Conservation (phyloP, 2,113 vertebrate species). For the Stegostoma tigrinum region DNA sequence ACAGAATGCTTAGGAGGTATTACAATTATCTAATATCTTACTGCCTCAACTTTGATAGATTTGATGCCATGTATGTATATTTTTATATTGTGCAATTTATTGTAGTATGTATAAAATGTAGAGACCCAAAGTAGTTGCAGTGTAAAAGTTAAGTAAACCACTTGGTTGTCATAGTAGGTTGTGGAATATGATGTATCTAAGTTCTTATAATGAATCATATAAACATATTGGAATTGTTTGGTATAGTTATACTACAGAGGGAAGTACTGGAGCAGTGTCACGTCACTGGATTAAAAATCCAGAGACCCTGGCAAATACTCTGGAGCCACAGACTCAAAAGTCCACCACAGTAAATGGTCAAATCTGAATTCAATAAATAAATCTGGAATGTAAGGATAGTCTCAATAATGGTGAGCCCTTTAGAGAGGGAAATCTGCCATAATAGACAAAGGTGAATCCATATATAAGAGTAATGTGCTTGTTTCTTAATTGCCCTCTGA, state of each 20-base stretch:
- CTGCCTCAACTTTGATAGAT: neutral
- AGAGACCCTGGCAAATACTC: no score
- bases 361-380: no score
- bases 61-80: neutral
- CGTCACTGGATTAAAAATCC: no score
- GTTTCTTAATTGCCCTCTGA: no score
- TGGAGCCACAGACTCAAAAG: no score
- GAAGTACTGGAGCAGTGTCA: no score
- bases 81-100: neutral
- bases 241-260: neutral
- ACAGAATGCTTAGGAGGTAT: neutral
- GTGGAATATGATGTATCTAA: neutral
- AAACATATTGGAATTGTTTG: neutral
- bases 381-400: no score
- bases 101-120: neutral
- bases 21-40: neutral
- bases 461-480: no score
- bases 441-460: no score
- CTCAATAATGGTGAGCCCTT: no score
- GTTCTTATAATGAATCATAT: neutral
- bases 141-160: neutral
- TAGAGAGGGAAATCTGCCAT: no score
- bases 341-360: no score
- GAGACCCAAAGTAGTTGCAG: neutral
- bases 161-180: neutral